Percentiles rank a stretch among this genome's conserved stretches.
These are phyloP conservation scores for Plectropomus leopardus DNA, from an alignment of 2,113 vertebrate species.

Conservation along the genomic window DNA sequence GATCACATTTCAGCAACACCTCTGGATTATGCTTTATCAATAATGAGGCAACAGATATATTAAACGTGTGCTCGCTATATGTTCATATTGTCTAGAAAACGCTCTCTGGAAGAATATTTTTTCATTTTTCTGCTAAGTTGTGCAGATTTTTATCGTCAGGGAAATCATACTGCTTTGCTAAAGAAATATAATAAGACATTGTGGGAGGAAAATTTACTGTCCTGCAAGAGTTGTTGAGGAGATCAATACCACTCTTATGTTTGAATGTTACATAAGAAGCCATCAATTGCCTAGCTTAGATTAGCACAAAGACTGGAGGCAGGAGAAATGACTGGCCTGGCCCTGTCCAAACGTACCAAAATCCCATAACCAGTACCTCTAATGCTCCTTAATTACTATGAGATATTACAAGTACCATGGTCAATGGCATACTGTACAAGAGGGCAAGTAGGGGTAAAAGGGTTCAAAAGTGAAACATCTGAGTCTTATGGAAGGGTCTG, in stretches of 20 bases:
- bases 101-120: background rate
- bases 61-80: background rate
- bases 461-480: constrained; percentile 1
- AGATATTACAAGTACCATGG: background rate
- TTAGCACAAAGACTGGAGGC: background rate
- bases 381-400: background rate
- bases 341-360: background rate
- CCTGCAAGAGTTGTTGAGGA: background rate
- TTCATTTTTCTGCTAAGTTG: background rate
- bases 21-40: no score
- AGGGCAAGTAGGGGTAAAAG: background rate
- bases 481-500: background rate
- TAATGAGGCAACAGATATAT: no score
- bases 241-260: background rate
- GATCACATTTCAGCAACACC: no score
- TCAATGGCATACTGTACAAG: background rate
- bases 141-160: no score
- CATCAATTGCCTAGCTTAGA: background rate
- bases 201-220: background rate
- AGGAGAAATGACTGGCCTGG: background rate
- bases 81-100: background rate
- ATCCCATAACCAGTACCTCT: background rate
- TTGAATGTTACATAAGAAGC: background rate
- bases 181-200: background rate
- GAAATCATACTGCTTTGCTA: no score